phyloP scores from a whole-genome alignment of 2,888 invertebrate genomes.

The Leptopilina myrica region DNA sequence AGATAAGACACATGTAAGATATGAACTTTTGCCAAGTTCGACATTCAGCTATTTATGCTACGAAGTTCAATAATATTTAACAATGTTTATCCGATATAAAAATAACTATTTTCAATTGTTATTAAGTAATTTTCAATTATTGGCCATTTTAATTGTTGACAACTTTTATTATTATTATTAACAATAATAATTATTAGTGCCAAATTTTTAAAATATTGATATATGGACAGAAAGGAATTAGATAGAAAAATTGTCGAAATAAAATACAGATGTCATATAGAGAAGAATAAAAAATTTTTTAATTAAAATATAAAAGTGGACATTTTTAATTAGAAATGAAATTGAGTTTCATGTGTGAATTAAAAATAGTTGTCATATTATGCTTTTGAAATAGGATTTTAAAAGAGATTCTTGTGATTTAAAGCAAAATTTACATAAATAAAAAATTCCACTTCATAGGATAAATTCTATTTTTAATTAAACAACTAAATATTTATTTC shows the following conservation, averaged over 20 bases:
- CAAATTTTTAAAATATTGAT: too few relatives aligned
- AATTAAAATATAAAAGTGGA: not conserved
- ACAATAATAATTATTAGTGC: too few relatives aligned
- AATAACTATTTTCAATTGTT: too few relatives aligned
- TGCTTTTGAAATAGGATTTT: not conserved
- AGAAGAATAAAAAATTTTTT: not conserved
- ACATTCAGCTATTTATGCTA: conserved; percentile 2
- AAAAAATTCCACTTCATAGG: not conserved
- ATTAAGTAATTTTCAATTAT: too few relatives aligned
- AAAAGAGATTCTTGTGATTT: not conserved
- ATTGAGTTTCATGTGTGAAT: not conserved
- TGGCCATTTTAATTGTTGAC: too few relatives aligned
- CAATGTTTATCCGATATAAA: not conserved
- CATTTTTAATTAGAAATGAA: not conserved
- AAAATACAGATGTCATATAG: not conserved
- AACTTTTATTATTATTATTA: too few relatives aligned
- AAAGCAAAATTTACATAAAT: not conserved
- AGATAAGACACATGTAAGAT: conserved; percentile 22
- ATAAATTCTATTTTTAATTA: not conserved
- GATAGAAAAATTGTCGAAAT: not conserved
- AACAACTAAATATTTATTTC: too few relatives aligned
- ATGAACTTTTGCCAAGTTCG: conserved; percentile 17
- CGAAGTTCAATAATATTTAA: not conserved
- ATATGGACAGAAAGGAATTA: not conserved
- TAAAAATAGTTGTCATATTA: not conserved